Evolutionary conservation across 2,113 vertebrate species (phyloP).

Genomic region (Dendropsophus ebraccatus): DNA sequence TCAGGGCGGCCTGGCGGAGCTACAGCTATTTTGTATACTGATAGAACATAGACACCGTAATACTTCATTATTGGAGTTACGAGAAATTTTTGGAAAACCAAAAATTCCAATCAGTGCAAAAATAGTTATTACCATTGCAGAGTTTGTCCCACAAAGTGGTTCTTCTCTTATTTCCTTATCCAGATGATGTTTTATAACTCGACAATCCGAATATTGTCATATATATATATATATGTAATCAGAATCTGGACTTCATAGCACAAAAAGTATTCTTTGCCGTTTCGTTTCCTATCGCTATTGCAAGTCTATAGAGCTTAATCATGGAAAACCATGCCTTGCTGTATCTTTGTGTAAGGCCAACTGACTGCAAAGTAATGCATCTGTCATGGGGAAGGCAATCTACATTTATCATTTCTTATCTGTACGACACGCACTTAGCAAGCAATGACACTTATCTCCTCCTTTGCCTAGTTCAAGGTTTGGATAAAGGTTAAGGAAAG

Average conservation of each 20-base stretch:
- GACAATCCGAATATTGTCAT: neutral
- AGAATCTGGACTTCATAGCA: neutral
- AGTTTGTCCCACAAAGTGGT: neutral
- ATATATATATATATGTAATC: too few relatives aligned
- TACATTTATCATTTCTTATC: conserved; percentile 68
- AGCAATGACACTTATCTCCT: conserved; percentile 46
- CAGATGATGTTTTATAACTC: neutral
- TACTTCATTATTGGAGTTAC: neutral
- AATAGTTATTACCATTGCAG: neutral
- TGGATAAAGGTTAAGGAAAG: conserved; percentile 47
- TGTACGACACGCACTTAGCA: conserved; percentile 58
- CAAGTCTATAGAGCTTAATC: conserved; percentile 42
- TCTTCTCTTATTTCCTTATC: neutral
- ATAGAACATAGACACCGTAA: neutral
- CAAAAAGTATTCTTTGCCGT: neutral
- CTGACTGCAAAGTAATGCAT: conserved; percentile 63
- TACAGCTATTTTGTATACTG: neutral
- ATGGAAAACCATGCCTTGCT: conserved; percentile 46
- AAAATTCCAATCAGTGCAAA: neutral
- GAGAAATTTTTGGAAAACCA: too few relatives aligned
- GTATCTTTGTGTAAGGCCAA: conserved; percentile 54
- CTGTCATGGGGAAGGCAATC: conserved; percentile 63
- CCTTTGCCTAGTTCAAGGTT: conserved; percentile 61
- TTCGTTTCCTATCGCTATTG: neutral
- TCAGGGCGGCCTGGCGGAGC: neutral